Evolutionary conservation across 2,797 vertebrate species (phyloP).

Genomic region (Lagocephalus sceleratus): DNA sequence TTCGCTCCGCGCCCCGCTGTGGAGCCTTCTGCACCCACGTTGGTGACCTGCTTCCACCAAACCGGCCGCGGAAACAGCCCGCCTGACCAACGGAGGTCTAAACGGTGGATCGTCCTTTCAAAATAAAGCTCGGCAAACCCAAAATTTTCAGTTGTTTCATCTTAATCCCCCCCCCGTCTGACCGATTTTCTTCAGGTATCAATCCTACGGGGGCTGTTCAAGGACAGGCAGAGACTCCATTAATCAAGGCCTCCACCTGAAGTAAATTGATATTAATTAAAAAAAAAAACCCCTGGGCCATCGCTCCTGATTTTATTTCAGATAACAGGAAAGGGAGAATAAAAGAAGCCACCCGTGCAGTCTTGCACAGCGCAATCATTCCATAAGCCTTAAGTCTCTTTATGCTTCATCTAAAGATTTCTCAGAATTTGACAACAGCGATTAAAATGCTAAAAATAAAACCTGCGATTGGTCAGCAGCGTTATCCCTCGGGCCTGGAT

Average conservation of each 20-base stretch:
- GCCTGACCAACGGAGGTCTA: constrained; percentile 16
- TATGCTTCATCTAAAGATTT: constrained; percentile 49
- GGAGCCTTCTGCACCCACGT: constrained; percentile 62
- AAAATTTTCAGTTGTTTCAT: too few species aligned
- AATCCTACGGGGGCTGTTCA: too few species aligned
- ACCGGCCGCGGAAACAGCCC: constrained; percentile 35
- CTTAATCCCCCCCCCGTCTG: too few species aligned
- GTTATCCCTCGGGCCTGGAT: constrained; percentile 27
- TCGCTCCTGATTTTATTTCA: background rate
- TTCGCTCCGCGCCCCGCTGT: constrained; percentile 50
- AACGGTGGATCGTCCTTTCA: constrained; percentile 24
- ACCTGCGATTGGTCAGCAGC: constrained; percentile 27
- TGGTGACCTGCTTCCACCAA: constrained; percentile 54
- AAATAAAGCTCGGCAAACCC: too few species aligned
- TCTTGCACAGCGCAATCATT: constrained; percentile 14
- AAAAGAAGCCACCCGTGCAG: constrained; percentile 12
- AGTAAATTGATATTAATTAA: too few species aligned
- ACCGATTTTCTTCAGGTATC: too few species aligned
- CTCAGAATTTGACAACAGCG: constrained; percentile 38
- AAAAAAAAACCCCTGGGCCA: too few species aligned
- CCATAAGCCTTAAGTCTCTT: constrained; percentile 39
- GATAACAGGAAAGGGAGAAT: background rate
- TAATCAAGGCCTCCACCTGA: too few species aligned
- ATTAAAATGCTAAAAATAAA: constrained; percentile 67
- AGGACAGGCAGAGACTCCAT: too few species aligned